phyloP scores from a whole-genome alignment of 1,140 invertebrate genomes.

The Pararge aegeria region DNA sequence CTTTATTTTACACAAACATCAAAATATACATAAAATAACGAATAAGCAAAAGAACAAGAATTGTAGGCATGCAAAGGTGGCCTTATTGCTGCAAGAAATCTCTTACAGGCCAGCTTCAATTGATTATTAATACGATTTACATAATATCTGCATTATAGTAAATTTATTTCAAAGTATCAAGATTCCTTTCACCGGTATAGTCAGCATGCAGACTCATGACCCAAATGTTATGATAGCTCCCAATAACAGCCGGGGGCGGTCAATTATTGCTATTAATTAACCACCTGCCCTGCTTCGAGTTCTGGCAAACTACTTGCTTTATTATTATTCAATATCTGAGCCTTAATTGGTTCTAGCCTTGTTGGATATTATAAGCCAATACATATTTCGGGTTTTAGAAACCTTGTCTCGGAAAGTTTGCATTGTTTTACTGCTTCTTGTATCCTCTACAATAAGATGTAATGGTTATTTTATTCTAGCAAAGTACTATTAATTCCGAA shows the following conservation, averaged over 20 bases:
- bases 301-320: slow-evolving; percentile 14
- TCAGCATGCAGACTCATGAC: slow-evolving; percentile 56
- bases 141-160: neutral
- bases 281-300: slow-evolving; percentile 35
- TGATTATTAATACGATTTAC: too few relatives aligned
- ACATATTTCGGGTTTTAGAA: neutral
- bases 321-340: slow-evolving; percentile 20
- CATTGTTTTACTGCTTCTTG: too few relatives aligned
- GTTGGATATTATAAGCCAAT: neutral
- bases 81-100: too few relatives aligned
- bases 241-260: slow-evolving; percentile 68
- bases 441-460: too few relatives aligned
- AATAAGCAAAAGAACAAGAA: too few relatives aligned
- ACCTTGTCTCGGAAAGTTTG: neutral
- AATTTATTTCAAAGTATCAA: slow-evolving; percentile 38
- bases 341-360: slow-evolving; percentile 16
- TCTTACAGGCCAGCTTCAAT: too few relatives aligned
- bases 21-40: too few relatives aligned
- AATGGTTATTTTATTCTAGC: too few relatives aligned
- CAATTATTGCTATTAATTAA: slow-evolving; percentile 76
- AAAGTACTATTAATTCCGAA: too few relatives aligned
- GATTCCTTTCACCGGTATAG: slow-evolving; percentile 1
- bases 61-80: too few relatives aligned
- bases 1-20: too few relatives aligned
- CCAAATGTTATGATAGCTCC: slow-evolving; percentile 75